Conservation (phyloP, 1,140 invertebrate genomes). For the Ruditapes philippinarum region DNA sequence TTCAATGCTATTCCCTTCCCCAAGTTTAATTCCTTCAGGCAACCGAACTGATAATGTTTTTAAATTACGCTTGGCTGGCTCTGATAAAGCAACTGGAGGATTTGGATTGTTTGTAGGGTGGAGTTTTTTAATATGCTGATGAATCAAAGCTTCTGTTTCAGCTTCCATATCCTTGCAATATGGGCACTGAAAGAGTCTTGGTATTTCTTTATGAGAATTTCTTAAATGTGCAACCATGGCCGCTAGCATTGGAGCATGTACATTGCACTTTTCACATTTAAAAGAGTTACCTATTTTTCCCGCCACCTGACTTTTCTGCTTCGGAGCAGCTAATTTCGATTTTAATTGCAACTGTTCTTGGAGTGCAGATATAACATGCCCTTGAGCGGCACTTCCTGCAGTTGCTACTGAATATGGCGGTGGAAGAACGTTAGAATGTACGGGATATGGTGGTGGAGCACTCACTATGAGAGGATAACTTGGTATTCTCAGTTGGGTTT, state of each 20-base stretch:
- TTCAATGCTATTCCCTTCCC: conserved; percentile 75
- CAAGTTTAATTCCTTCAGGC: conserved; percentile 70
- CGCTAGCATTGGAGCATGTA: conserved; percentile 81
- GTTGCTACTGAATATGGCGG: not conserved
- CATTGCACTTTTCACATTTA: conserved; percentile 83
- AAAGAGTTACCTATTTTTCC: conserved; percentile 76
- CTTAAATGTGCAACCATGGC: conserved; percentile 82
- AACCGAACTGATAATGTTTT: conserved; percentile 76
- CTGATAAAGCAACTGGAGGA: conserved; percentile 82
- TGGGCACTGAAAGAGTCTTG: conserved; percentile 79
- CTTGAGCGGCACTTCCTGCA: not conserved
- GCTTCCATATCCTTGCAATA: conserved; percentile 79
- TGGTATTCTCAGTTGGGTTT: conserved; percentile 14
- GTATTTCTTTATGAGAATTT: conserved; percentile 77
- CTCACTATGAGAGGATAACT: not conserved
- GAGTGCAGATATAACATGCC: not conserved
- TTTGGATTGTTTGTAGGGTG: conserved; percentile 79
- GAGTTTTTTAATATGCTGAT: conserved; percentile 75
- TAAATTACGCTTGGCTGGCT: conserved; percentile 78
- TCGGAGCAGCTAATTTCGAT: not conserved
- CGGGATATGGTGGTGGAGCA: conserved; percentile 6
- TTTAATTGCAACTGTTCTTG: not conserved
- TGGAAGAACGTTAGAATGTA: not conserved
- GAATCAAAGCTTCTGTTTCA: conserved; percentile 77
- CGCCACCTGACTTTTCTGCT: not conserved